Percentiles rank a stretch among this genome's conserved stretches.
These are phyloP conservation scores for Pogonomyrmex californicus DNA, from an alignment of 1,140 invertebrate species.

Conservation along the genomic window DNA sequence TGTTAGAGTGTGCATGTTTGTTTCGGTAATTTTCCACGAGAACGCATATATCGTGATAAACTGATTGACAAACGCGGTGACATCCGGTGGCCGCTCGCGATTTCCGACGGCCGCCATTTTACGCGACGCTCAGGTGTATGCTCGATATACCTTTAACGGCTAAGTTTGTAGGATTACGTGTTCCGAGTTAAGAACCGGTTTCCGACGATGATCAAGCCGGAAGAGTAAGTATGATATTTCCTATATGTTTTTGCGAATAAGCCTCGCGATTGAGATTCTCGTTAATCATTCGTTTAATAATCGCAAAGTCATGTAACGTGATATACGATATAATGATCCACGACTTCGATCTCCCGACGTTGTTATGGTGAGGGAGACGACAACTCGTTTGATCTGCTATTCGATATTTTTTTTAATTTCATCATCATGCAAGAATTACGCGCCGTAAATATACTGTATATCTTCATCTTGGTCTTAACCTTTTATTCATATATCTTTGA, in stretches of 20 bases:
- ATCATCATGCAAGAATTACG: neutral
- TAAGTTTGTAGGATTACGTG: slow-evolving; percentile 3
- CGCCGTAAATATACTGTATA: neutral
- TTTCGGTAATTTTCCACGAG: no score
- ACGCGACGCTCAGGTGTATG: slow-evolving; percentile 72
- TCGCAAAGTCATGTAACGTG: neutral
- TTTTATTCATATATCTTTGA: neutral
- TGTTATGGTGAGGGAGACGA: neutral
- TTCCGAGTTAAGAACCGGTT: neutral
- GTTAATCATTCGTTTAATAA: neutral
- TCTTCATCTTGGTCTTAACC: neutral
- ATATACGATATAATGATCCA: neutral
- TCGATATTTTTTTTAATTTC: neutral
- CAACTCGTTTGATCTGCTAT: neutral
- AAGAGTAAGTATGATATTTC: slow-evolving; percentile 69
- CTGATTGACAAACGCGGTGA: neutral
- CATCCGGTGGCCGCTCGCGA: slow-evolving; percentile 57
- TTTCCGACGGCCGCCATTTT: slow-evolving; percentile 74
- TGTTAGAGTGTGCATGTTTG: no score
- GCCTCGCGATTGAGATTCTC: neutral
- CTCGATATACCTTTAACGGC: slow-evolving; percentile 51
- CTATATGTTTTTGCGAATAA: neutral
- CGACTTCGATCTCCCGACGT: neutral
- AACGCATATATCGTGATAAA: neutral
- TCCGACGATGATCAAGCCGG: slow-evolving; percentile 66